Conservation (phyloP, 2,113 vertebrate species). For the Eudyptes chrysolophus region DNA sequence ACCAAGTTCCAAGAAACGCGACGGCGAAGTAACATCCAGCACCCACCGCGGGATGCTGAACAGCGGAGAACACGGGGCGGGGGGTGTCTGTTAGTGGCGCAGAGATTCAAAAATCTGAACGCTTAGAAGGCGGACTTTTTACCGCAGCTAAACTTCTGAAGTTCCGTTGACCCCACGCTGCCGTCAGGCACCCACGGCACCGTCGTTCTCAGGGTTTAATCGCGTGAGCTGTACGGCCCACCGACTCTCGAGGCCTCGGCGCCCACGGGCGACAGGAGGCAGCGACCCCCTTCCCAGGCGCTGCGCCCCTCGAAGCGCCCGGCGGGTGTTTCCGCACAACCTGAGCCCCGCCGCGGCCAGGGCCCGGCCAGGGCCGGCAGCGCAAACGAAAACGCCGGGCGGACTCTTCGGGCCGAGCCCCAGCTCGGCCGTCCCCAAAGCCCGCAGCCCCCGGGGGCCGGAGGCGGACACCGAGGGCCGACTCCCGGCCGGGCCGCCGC, state of each 20-base stretch:
- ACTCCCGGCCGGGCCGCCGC: no score
- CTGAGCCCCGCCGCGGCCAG: neutral
- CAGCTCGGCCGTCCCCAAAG: no score
- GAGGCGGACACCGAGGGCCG: no score
- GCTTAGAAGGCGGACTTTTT: neutral
- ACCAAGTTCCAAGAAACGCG: neutral
- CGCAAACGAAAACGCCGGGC: no score
- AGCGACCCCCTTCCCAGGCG: fast-evolving
- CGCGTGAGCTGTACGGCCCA: fast-evolving
- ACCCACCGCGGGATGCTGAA: fast-evolving
- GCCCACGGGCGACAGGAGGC: fast-evolving
- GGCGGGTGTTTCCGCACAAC: fast-evolving
- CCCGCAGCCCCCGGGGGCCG: no score
- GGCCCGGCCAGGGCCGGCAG: no score
- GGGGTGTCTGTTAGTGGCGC: fast-evolving
- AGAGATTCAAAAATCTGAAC: neutral
- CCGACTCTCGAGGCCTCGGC: fast-evolving
- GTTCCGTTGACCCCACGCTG: neutral
- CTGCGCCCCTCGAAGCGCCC: fast-evolving
- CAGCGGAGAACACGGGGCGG: neutral
- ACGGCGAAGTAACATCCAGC: fast-evolving
- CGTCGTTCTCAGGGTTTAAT: fast-evolving
- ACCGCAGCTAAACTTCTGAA: fast-evolving
- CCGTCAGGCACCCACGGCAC: no score
- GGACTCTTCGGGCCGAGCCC: no score